Evolutionary conservation across 2,113 vertebrate species (phyloP).

Genomic region (Hippocampus mohnikei): DNA sequence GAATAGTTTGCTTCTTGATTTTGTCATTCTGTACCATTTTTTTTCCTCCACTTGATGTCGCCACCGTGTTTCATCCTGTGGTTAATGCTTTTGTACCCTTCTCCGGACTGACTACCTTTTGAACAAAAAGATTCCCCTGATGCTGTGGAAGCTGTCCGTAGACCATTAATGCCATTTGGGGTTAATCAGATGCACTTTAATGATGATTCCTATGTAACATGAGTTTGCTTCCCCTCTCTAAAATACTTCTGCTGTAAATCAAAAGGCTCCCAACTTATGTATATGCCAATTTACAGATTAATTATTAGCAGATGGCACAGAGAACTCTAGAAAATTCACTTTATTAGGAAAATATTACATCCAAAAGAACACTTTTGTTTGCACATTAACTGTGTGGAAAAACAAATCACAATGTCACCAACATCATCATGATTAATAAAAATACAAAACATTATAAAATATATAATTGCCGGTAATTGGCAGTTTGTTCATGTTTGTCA

Average conservation of each 20-base stretch:
- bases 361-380: conserved; percentile 9
- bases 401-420: conserved; percentile 6
- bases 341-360: conserved; percentile 43
- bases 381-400: conserved; percentile 2
- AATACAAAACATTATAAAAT: neutral
- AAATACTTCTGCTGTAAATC: neutral
- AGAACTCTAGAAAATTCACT: conserved; percentile 26
- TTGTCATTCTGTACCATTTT: too few species aligned
- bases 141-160: too few species aligned
- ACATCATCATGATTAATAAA: conserved; percentile 2
- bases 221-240: neutral
- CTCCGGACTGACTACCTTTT: too few species aligned
- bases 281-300: neutral
- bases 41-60: too few species aligned
- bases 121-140: too few species aligned
- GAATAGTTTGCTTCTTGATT: too few species aligned
- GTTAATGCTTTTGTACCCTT: too few species aligned
- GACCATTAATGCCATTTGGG: too few species aligned
- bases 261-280: neutral
- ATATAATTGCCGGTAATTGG: neutral
- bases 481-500: conserved; percentile 15
- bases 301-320: conserved; percentile 1
- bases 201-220: too few species aligned
- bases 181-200: too few species aligned
- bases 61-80: too few species aligned